Evolutionary conservation across 2,888 invertebrate species (phyloP).

Genomic region (Trichopria drosophilae): DNA sequence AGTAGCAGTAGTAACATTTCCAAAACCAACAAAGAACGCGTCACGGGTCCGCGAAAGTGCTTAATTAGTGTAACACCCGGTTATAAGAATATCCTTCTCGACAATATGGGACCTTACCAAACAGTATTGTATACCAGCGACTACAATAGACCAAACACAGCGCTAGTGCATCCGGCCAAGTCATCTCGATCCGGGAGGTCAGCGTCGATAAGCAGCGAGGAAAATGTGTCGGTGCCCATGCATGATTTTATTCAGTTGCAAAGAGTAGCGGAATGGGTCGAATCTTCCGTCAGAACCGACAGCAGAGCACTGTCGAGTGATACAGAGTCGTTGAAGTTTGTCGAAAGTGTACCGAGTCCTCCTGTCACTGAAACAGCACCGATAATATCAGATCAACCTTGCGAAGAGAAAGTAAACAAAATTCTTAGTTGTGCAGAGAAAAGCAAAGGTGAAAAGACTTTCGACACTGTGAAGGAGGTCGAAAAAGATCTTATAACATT

Average conservation of each 20-base stretch:
- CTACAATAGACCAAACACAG: constrained; percentile 45
- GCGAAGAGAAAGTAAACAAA: constrained; percentile 28
- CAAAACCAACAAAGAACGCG: constrained; percentile 37
- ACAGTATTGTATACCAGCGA: constrained; percentile 71
- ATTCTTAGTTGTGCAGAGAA: constrained; percentile 22
- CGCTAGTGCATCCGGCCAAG: constrained; percentile 51
- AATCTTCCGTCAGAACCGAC: constrained; percentile 53
- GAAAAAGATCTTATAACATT: constrained; percentile 44
- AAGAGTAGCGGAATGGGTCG: constrained; percentile 78
- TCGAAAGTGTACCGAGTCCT: too few relatives aligned
- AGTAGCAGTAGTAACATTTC: constrained; percentile 24
- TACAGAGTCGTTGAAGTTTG: constrained; percentile 28
- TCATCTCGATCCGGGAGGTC: constrained; percentile 46
- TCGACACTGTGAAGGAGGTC: background rate
- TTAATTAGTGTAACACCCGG: constrained; percentile 77
- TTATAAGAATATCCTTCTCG: constrained; percentile 77
- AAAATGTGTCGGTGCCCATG: constrained; percentile 41
- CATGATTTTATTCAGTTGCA: constrained; percentile 61
- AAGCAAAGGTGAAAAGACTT: constrained; percentile 22
- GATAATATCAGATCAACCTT: too few relatives aligned
- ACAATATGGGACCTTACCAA: constrained; percentile 74
- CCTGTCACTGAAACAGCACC: too few relatives aligned
- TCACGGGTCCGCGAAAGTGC: constrained; percentile 71
- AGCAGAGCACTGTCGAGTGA: constrained; percentile 21
- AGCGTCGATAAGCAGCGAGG: constrained; percentile 50